phyloP scores from a whole-genome alignment of 2,888 invertebrate species.

The Saturnia japonica region DNA sequence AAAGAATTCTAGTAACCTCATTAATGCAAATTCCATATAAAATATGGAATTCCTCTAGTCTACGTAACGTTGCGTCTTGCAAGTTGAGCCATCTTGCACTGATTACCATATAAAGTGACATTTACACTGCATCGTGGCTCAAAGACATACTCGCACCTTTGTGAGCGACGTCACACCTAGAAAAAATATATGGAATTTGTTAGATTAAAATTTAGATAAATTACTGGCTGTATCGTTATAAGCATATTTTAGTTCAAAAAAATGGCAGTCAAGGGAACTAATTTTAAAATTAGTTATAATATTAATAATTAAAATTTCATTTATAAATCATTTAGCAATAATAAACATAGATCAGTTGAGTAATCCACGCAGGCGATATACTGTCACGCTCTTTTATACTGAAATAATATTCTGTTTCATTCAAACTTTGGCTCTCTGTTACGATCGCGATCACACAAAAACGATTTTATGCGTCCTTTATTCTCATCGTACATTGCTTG shows the following conservation, averaged over 20 bases:
- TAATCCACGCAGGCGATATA: too few relatives aligned
- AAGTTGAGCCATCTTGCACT: constrained; percentile 28
- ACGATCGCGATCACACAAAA: too few relatives aligned
- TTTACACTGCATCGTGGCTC: constrained; percentile 50
- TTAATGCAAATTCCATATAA: constrained; percentile 4
- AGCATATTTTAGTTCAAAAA: neutral
- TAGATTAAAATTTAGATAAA: neutral
- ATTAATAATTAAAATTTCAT: too few relatives aligned
- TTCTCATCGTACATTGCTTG: too few relatives aligned
- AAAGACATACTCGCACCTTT: constrained; percentile 40
- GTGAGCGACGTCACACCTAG: constrained; percentile 22
- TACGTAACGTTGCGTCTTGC: constrained; percentile 15
- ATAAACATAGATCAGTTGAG: too few relatives aligned
- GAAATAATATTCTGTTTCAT: too few relatives aligned
- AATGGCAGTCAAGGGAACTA: too few relatives aligned
- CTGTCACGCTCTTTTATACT: too few relatives aligned
- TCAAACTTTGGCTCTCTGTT: too few relatives aligned
- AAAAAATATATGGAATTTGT: neutral
- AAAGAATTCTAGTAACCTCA: neutral
- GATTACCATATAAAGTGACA: constrained; percentile 61
- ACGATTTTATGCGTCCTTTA: too few relatives aligned
- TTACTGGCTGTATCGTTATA: neutral
- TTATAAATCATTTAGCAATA: too few relatives aligned
- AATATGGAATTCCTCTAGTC: neutral
- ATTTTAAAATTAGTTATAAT: too few relatives aligned